Conservation (phyloP, 1,140 invertebrate species). For the Anagrus nilaparvatae region DNA sequence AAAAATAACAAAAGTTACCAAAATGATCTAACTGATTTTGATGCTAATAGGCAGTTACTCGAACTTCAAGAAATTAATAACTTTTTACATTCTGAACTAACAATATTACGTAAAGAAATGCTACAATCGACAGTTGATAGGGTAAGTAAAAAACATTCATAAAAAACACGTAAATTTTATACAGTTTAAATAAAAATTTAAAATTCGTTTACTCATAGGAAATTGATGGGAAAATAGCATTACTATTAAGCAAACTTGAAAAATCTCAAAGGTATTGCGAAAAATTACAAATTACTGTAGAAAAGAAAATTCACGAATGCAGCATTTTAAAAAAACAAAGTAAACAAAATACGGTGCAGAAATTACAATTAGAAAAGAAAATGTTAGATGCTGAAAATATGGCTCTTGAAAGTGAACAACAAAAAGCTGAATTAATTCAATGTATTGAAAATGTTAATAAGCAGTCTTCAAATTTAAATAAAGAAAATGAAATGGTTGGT, state of each 20-base stretch:
- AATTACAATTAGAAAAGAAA: conserved; percentile 39
- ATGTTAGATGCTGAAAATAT: conserved; percentile 40
- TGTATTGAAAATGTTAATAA: conserved; percentile 32
- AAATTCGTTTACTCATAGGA: conserved; percentile 18
- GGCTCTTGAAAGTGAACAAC: conserved; percentile 41
- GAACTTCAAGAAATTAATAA: conserved; percentile 30
- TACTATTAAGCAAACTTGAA: conserved; percentile 29
- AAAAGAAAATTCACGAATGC: conserved; percentile 29
- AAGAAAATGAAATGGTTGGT: conserved; percentile 33
- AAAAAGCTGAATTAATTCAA: conserved; percentile 38
- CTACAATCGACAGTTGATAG: conserved; percentile 18
- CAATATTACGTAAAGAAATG: conserved; percentile 24
- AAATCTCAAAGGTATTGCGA: conserved; percentile 28
- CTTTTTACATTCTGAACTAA: conserved; percentile 28
- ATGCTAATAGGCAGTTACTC: conserved; percentile 26
- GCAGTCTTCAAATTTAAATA: conserved; percentile 27
- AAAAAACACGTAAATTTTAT: too few species aligned
- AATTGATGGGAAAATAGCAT: conserved; percentile 28
- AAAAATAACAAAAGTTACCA: conserved; percentile 28
- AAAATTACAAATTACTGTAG: conserved; percentile 27
- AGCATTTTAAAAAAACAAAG: conserved; percentile 27
- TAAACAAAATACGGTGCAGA: conserved; percentile 28
- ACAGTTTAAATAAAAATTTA: background rate
- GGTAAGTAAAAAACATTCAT: too few species aligned
- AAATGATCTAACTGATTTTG: conserved; percentile 25